phyloP scores from a whole-genome alignment of 2,113 vertebrate species.

The Neolamprologus cancellatus region DNA sequence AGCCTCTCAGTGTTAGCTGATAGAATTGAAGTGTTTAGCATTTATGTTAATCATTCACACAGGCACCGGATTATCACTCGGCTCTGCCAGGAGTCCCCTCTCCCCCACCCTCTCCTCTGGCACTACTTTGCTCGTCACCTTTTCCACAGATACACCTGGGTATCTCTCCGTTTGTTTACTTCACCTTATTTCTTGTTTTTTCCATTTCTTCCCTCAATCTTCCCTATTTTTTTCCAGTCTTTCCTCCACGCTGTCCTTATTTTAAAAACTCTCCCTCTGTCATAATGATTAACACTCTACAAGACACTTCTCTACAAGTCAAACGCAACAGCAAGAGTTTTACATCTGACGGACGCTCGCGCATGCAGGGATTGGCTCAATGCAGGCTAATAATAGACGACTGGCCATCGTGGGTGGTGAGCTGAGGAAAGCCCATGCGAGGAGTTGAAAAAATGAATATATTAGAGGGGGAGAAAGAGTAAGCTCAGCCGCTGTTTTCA shows the following conservation, averaged over 20 bases:
- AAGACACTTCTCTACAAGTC: slow-evolving; percentile 8
- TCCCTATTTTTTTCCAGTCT: neutral
- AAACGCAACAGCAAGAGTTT: neutral
- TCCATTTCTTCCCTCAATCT: neutral
- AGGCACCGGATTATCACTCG: slow-evolving; percentile 49
- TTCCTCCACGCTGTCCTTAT: neutral
- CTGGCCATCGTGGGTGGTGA: neutral
- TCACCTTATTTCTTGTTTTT: neutral
- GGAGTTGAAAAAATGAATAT: slow-evolving; percentile 15
- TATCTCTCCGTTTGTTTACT: neutral
- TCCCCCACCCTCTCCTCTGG: slow-evolving; percentile 11
- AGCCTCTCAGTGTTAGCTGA: slow-evolving; percentile 62
- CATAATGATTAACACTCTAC: neutral
- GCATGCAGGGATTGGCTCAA: neutral
- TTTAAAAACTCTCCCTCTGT: neutral
- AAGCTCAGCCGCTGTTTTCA: neutral
- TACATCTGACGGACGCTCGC: neutral
- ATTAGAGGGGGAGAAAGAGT: neutral
- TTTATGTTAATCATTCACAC: slow-evolving; percentile 66
- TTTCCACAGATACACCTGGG: neutral
- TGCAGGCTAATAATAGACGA: slow-evolving; percentile 15
- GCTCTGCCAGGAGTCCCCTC: slow-evolving; percentile 49
- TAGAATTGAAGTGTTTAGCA: slow-evolving; percentile 65
- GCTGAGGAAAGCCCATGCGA: neutral
- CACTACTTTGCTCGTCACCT: slow-evolving; percentile 17